These are phyloP conservation scores for Mobula hypostoma DNA, from an alignment of 2,113 vertebrate genomes.

Conservation along the genomic window DNA sequence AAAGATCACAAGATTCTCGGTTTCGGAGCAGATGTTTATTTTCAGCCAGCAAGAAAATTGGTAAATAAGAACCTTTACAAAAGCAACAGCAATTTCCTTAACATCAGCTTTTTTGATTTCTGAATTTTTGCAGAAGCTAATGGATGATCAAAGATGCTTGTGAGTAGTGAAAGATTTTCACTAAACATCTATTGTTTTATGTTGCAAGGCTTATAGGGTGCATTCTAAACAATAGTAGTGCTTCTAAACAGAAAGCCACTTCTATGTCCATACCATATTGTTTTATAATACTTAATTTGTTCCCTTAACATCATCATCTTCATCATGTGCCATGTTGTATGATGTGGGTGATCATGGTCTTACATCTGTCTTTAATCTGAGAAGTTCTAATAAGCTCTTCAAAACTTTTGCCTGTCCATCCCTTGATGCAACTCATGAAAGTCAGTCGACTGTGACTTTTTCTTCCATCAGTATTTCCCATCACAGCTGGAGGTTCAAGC, in stretches of 20 bases:
- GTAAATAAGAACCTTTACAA: background rate
- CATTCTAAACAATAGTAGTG: background rate
- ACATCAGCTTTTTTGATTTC: background rate
- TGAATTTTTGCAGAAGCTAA: background rate
- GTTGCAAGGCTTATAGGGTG: background rate
- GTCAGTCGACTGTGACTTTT: too few species aligned
- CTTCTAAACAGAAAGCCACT: background rate
- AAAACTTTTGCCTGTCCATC: too few species aligned
- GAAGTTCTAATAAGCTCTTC: too few species aligned
- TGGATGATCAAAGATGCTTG: background rate
- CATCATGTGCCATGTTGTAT: too few species aligned
- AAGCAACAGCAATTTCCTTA: background rate
- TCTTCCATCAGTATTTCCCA: too few species aligned
- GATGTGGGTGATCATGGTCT: too few species aligned
- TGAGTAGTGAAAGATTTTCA: background rate
- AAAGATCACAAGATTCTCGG: background rate
- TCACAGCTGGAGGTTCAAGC: too few species aligned
- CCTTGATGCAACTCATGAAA: too few species aligned
- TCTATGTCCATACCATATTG: background rate
- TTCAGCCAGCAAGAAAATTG: background rate
- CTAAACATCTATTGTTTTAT: background rate
- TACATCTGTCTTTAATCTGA: too few species aligned
- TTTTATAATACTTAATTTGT: background rate
- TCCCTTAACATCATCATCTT: background rate
- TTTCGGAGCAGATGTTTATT: background rate